Evolutionary conservation across 1,140 invertebrate genomes (phyloP).

Genomic region (Lepidurus apus): DNA sequence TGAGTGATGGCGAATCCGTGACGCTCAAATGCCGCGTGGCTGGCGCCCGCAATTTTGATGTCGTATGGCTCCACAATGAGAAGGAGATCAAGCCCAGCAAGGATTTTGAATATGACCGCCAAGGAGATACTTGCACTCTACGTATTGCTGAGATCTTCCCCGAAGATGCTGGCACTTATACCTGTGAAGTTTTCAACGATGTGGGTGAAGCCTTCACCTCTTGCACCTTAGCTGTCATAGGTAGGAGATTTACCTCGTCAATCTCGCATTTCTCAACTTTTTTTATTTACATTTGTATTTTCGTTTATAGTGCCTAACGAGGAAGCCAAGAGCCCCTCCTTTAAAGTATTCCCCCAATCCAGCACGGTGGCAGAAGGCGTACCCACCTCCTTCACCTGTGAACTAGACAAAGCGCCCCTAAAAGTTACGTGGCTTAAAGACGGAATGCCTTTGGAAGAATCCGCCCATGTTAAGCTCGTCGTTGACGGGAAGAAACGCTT

Average conservation of each 20-base stretch:
- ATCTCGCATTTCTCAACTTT: not conserved
- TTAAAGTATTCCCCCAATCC: slow-evolving; percentile 83
- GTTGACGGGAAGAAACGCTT: slow-evolving; percentile 71
- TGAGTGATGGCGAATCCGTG: slow-evolving; percentile 80
- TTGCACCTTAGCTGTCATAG: slow-evolving; percentile 73
- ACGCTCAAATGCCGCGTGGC: slow-evolving; percentile 78
- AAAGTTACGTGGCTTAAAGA: slow-evolving; percentile 83
- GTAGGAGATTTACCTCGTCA: slow-evolving; percentile 44
- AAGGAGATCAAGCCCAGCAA: slow-evolving; percentile 94
- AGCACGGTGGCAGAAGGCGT: slow-evolving; percentile 75
- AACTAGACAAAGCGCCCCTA: slow-evolving; percentile 62
- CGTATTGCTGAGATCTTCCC: slow-evolving; percentile 91
- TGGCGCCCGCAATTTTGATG: slow-evolving; percentile 79
- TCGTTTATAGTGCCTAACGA: slow-evolving; percentile 70
- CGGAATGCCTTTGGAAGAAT: slow-evolving; percentile 70
- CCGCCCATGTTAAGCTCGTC: slow-evolving; percentile 70
- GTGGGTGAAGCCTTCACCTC: slow-evolving; percentile 87
- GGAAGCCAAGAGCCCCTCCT: slow-evolving; percentile 71
- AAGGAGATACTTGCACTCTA: slow-evolving; percentile 84
- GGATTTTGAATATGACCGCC: slow-evolving; percentile 87
- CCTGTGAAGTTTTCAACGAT: slow-evolving; percentile 94
- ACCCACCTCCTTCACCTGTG: slow-evolving; percentile 69
- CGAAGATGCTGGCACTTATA: slow-evolving; percentile 87
- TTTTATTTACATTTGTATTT: slow-evolving; percentile 23
- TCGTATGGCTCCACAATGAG: slow-evolving; percentile 92